Evolutionary conservation across 2,113 vertebrate genomes (phyloP).

Genomic region (Microtus oregoni): DNA sequence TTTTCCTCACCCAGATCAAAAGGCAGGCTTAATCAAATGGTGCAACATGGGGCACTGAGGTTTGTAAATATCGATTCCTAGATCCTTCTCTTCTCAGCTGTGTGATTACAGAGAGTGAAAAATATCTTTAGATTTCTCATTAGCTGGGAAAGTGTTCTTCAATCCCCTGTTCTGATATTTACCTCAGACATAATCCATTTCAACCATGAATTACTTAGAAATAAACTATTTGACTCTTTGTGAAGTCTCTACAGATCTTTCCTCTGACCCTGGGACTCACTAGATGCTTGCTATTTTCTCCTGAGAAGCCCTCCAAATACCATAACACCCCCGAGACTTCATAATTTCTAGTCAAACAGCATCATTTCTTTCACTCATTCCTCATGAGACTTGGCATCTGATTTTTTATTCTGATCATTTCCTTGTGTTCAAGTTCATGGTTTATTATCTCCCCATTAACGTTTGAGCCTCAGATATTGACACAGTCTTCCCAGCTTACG

Average conservation of each 20-base stretch:
- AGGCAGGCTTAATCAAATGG: slow-evolving; percentile 1
- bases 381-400: background rate
- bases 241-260: background rate
- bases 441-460: background rate
- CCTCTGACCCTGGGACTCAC: background rate
- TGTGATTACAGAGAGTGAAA: background rate
- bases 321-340: background rate
- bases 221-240: background rate
- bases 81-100: background rate
- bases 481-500: background rate
- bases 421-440: background rate
- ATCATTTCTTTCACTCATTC: background rate
- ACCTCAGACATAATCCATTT: background rate
- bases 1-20: background rate
- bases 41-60: background rate
- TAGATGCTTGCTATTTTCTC: background rate
- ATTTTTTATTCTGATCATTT: background rate
- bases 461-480: background rate
- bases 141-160: background rate
- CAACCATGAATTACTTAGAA: background rate
- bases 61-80: background rate
- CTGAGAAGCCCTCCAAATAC: background rate
- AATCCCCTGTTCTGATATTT: background rate
- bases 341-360: background rate
- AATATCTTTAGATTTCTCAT: background rate